Base-by-base conservation (phyloP, 2,797 vertebrate genomes). In the Scomberomorus guttatus region DNA sequence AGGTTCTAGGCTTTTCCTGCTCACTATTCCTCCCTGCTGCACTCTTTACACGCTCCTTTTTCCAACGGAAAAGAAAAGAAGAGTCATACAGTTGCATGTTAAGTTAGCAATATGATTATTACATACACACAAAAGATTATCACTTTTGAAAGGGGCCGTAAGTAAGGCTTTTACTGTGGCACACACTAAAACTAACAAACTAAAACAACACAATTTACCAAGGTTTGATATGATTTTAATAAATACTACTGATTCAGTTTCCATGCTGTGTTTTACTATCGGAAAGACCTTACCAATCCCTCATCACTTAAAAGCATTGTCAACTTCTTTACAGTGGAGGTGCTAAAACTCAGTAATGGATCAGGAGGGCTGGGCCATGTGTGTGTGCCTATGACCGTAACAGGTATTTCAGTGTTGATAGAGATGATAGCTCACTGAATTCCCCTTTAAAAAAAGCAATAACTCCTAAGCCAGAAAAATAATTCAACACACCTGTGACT, bases 11-110 rank as follows among this genome's bases (percentile, higher is more conserved):
- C 44, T 83, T 84, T 39, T 88, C 82, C 85, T 78, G 83, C 58
- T 87, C 87, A 64, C 46, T 69, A 4, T 56, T 72, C 57, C 39
- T 81, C 34, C 59, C 83, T 29, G 86, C 59, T 37, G 89, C 66
- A 56, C 79, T 91, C 73, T 56, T 86, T 39, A 95, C 83, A 1
- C 77, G 90, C 54, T 95, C 95, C 95, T 96, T 63, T 77, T 65
- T 22, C 1, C 1, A 52, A 46, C 3, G 44, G 5, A 71, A 42
- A 12, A 63, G 5, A 73, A 54, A 34, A 75, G 20, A 10, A 62
- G 1, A 77, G 39, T 58, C 25, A 20, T 10, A 57, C 1, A 60
- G 20, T 9, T 20, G 17, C 9, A 50, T 52, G n/a, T n/a, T 15
- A 20, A 48, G 24, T 34, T 34, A 72, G 20, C 11, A 29, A 71